Evolutionary conservation across 2,113 vertebrate genomes (phyloP).

Genomic region (Callipepla californica): DNA sequence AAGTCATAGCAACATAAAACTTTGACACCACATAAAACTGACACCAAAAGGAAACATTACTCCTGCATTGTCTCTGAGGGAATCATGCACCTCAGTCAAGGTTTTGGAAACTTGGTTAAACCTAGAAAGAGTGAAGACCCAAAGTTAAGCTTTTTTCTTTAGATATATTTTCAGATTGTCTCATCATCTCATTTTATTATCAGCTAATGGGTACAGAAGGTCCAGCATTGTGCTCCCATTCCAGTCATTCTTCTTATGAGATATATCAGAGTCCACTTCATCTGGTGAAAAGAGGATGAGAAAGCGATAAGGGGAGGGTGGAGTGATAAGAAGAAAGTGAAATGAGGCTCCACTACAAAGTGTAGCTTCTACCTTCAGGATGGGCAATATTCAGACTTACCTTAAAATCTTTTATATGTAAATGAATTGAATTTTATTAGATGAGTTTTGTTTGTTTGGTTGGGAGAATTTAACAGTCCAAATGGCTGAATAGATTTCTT

Average conservation of each 20-base stretch:
- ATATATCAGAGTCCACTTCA: background rate
- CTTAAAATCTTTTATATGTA: background rate
- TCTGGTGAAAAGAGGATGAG: background rate
- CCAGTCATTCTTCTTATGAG: background rate
- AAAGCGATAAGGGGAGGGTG: background rate
- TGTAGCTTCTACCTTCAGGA: background rate
- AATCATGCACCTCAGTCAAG: background rate
- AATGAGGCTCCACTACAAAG: background rate
- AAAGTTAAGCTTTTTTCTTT: background rate
- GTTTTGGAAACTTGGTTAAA: background rate
- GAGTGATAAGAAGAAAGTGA: background rate
- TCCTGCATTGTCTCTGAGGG: background rate
- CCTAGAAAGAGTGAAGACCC: background rate
- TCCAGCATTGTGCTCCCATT: background rate
- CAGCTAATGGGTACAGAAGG: background rate
- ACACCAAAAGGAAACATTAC: accelerated
- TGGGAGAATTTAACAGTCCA: background rate
- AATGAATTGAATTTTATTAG: background rate
- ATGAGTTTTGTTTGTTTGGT: background rate
- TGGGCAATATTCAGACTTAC: background rate
- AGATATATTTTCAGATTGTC: background rate
- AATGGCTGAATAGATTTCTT: background rate
- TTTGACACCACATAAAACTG: background rate
- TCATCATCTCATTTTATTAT: background rate
- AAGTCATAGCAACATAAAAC: background rate